Evolutionary conservation across 2,888 invertebrate genomes (phyloP), one percentile per base, ranked within the genome.

Genomic region (Andrena haemorrhoa): DNA sequence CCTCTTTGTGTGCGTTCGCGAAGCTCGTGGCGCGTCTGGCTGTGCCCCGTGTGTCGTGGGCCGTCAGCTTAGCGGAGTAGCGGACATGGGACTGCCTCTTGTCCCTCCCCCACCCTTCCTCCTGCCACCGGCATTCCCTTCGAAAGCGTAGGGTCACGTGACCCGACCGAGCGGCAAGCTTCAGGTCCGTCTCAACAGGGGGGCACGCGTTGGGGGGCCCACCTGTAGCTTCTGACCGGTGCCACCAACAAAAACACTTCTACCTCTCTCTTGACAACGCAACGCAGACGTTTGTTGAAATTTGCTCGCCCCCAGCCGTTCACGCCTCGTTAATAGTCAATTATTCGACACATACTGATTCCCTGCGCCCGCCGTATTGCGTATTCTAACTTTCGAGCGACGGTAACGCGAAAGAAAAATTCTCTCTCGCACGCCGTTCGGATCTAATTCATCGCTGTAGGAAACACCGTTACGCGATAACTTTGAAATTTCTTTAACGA

Each of bases 191-290:
- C 82, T 76, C 86, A 86, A 88, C 71, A 75, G 81, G 84, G 75
- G 88, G 87, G 85, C 73, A 72, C 84, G 60, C 80, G 70, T 70
- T 79, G 85, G 86, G 84, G 89, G 88, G 82, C 88, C 90, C 92
- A 92, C 92, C 92, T 92, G 92, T 92, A 87, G 92, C 92, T 91
- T 90, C 87, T 69, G 71, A 73, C 68, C 77, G 16, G 71, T 72
- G 75, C 70, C 71, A 61, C 66, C 31, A 47, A 79, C 71, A 56
- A 80, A 72, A 75, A 65, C 23, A 26, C 63, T 73, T 29, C 31
- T 20, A 20, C 8, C 7, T 60, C 53, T 12, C 23, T 41, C 53
- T 49, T 51, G 56, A 23, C 70, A 20, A 16, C 31, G 66, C 5
- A 12, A 12, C 49, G 10, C 31, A 70, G 63, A 65, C 68, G 20